Percentiles rank a stretch among this genome's conserved stretches.
Evolutionary conservation across 1,140 invertebrate genomes (phyloP).

Genomic region (Sarcophaga bullata): DNA sequence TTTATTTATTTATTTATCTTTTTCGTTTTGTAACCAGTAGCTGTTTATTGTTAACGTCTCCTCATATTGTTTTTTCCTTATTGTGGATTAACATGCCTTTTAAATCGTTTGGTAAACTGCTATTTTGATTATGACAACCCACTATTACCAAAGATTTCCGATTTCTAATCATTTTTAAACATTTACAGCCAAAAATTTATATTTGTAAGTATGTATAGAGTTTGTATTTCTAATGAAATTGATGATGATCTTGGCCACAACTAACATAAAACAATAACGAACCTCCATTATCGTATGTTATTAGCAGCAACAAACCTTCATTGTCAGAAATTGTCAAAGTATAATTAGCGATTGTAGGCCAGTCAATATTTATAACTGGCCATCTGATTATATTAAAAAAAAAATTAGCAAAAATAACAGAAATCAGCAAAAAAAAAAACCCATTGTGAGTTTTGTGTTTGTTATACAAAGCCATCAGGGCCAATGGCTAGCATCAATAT

Average conservation of each 20-base stretch:
- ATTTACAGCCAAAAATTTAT: no score
- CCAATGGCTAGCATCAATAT: not conserved
- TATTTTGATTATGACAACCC: not conserved
- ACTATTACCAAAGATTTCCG: conserved; percentile 8
- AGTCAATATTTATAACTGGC: not conserved
- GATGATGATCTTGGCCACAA: no score
- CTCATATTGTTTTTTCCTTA: no score
- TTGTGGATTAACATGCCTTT: no score
- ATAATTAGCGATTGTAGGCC: not conserved
- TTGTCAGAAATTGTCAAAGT: not conserved
- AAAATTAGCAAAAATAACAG: no score
- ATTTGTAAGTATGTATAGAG: no score
- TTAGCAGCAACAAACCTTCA: not conserved
- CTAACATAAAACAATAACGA: no score
- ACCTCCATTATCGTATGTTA: no score
- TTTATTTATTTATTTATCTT: not conserved
- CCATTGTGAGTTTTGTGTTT: not conserved
- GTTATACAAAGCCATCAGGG: not conserved
- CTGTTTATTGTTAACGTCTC: not conserved
- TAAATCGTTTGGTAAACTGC: no score
- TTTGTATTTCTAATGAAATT: no score
- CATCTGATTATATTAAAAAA: not conserved
- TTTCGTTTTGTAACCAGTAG: not conserved
- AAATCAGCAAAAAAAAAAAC: not conserved
- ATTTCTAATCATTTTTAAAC: not conserved